Evolutionary conservation across 2,888 invertebrate species (phyloP).

Genomic region (Nomada hirtipes): DNA sequence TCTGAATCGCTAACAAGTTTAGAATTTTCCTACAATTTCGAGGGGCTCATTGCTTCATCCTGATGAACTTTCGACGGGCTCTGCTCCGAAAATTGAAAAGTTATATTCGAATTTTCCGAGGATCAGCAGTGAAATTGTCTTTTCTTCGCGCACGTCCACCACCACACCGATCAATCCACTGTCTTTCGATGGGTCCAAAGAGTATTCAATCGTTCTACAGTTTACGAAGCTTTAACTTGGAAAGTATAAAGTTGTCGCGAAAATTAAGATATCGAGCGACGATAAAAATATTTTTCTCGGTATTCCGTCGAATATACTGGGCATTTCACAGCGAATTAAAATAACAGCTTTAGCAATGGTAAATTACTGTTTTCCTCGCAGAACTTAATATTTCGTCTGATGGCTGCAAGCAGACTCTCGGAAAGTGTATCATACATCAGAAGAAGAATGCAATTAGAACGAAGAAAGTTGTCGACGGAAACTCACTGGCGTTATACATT

Average conservation of each 20-base stretch:
- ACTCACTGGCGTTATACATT: constrained; percentile 7
- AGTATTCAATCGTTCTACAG: not conserved
- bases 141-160: constrained; percentile 1
- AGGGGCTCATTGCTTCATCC: constrained; percentile 20
- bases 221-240: constrained; percentile 10
- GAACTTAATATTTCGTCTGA: too few relatives aligned
- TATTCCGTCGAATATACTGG: too few relatives aligned
- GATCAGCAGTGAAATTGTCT: constrained; percentile 2
- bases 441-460: constrained; percentile 1
- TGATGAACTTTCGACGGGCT: constrained; percentile 23
- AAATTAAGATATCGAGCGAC: too few relatives aligned
- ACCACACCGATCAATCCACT: not conserved
- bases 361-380: too few relatives aligned
- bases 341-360: too few relatives aligned
- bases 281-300: not conserved
- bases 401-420: too few relatives aligned
- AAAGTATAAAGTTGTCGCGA: not conserved
- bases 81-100: constrained; percentile 34
- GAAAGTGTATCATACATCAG: not conserved
- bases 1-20: constrained; percentile 7
- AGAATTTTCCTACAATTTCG: constrained; percentile 17
- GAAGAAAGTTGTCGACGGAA: constrained; percentile 15
- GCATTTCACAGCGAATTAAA: too few relatives aligned
- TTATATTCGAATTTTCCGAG: constrained; percentile 28
- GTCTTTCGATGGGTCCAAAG: not conserved